These are phyloP conservation scores for Phthorimaea operculella DNA, from an alignment of 1,140 invertebrate species.

Conservation along the genomic window DNA sequence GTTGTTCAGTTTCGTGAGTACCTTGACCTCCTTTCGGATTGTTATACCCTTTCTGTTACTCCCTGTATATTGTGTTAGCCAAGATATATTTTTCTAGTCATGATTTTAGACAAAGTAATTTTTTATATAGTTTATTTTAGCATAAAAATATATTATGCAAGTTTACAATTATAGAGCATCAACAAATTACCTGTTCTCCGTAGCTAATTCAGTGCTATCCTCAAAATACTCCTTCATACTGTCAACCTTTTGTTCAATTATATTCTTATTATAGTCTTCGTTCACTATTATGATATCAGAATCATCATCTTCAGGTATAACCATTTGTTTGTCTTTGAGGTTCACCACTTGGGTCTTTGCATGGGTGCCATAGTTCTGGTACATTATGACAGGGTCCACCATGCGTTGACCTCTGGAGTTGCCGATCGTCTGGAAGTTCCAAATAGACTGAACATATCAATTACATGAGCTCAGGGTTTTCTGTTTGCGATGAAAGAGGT, in stretches of 20 bases:
- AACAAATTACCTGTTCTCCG: slow-evolving; percentile 20
- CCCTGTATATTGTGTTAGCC: no score
- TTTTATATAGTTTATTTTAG: no score
- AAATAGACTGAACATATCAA: slow-evolving; percentile 73
- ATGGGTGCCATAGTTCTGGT: slow-evolving; percentile 48
- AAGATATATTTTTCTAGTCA: no score
- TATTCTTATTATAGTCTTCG: slow-evolving; percentile 50
- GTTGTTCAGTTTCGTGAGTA: no score
- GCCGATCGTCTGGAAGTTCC: slow-evolving; percentile 77
- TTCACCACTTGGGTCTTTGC: slow-evolving; percentile 37
- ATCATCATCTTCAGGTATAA: slow-evolving; percentile 56
- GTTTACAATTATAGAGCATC: no score
- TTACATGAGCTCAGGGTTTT: slow-evolving; percentile 39
- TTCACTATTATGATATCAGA: slow-evolving; percentile 61
- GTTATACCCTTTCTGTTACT: no score
- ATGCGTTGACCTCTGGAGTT: slow-evolving; percentile 69
- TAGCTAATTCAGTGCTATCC: slow-evolving; percentile 37
- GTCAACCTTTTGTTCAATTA: slow-evolving; percentile 27
- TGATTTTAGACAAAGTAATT: no score
- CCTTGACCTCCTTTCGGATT: no score
- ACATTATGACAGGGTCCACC: slow-evolving; percentile 49
- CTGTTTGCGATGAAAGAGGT: neutral
- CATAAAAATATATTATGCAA: no score
- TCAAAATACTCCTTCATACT: slow-evolving; percentile 28
- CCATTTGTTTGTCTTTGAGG: slow-evolving; percentile 50